A percentile compares a stretch with the other conserved stretches of the same genome.
Evolutionary conservation across 1,140 invertebrate species (phyloP).

Genomic region (Cryptotermes secundus): DNA sequence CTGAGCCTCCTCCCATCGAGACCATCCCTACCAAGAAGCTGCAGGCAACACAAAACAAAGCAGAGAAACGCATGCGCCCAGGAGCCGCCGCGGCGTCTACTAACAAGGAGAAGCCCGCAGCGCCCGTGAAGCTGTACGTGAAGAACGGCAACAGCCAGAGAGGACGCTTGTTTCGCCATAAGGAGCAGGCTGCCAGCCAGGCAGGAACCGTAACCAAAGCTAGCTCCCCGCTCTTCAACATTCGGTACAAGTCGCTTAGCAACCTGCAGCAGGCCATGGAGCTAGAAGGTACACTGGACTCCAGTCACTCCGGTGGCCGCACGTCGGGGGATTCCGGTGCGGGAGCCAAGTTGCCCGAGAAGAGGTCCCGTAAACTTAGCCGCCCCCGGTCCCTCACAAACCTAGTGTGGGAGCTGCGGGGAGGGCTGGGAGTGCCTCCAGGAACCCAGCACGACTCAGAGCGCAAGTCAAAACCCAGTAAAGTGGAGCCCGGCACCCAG

Average conservation of each 20-base stretch:
- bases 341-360: constrained; percentile 76
- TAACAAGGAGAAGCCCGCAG: constrained; percentile 47
- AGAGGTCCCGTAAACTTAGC: constrained; percentile 55
- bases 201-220: constrained; percentile 60
- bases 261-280: constrained; percentile 78
- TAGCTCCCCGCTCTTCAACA: constrained; percentile 77
- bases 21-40: constrained; percentile 84
- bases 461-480: constrained; percentile 41
- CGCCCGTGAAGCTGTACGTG: constrained; percentile 66
- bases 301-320: constrained; percentile 81
- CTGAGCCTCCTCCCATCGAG: constrained; percentile 86
- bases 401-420: constrained; percentile 78
- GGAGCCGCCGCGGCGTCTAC: constrained; percentile 25
- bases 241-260: constrained; percentile 78
- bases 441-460: constrained; percentile 40
- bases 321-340: constrained; percentile 80
- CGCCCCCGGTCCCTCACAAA: constrained; percentile 79
- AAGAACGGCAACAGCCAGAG: constrained; percentile 70
- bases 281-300: constrained; percentile 76
- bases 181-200: constrained; percentile 55
- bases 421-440: constrained; percentile 49
- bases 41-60: constrained; percentile 7
- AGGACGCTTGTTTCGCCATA: constrained; percentile 65
- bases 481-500: constrained; percentile 51
- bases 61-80: neutral